A percentile compares a stretch with the other conserved stretches of the same genome.
Evolutionary conservation across 2,113 vertebrate genomes (phyloP).

Genomic region (Rhodinocichla rosea): DNA sequence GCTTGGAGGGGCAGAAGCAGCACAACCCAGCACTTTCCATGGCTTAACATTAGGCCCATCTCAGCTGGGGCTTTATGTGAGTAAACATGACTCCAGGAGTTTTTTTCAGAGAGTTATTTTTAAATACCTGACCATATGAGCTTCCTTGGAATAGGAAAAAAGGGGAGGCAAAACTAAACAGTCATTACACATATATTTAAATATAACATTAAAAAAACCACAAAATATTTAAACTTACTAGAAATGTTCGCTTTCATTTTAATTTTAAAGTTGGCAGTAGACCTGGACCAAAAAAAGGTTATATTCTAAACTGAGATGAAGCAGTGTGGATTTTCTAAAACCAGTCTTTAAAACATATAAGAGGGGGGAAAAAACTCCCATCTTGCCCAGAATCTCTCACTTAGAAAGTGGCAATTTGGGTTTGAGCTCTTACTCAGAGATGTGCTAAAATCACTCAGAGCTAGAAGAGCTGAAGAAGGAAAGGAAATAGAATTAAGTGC

Average conservation of each 20-base stretch:
- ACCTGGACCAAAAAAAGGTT: background rate
- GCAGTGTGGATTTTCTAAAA: background rate
- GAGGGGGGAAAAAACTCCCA: background rate
- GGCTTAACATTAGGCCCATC: background rate
- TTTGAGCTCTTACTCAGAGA: constrained; percentile 62
- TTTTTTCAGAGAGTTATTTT: constrained; percentile 45
- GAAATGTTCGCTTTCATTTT: constrained; percentile 17
- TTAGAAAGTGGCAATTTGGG: constrained; percentile 56
- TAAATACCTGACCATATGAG: constrained; percentile 44
- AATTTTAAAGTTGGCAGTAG: constrained; percentile 42
- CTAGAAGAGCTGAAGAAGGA: constrained; percentile 4
- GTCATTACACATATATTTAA: constrained; percentile 42
- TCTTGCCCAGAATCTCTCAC: background rate
- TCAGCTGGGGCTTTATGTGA: background rate
- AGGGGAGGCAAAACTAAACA: constrained; percentile 32
- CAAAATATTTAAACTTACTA: constrained; percentile 41
- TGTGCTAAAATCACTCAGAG: constrained; percentile 58
- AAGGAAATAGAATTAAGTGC: background rate
- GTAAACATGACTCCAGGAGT: background rate
- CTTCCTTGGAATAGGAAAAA: constrained; percentile 52
- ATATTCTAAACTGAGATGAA: constrained; percentile 36
- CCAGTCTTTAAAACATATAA: background rate
- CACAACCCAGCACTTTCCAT: background rate
- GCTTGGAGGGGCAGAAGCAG: background rate
- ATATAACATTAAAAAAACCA: constrained; percentile 41